Percentiles rank a stretch among this genome's conserved stretches.
phyloP scores from a whole-genome alignment of 2,888 invertebrate species.

The Synergus itoensis region DNA sequence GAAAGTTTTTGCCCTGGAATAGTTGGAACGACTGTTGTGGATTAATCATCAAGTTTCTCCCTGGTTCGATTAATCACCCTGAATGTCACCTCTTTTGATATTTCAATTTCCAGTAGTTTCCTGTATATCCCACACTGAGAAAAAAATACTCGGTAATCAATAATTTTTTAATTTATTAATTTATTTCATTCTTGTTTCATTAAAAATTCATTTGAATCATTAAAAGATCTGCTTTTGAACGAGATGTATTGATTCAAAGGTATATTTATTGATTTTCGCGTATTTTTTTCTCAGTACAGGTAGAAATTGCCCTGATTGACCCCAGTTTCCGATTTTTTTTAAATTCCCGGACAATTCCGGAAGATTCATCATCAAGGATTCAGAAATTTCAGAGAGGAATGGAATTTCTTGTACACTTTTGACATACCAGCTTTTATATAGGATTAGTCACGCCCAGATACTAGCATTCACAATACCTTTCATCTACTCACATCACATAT shows the following conservation, averaged over 20 bases:
- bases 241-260: too few relatives aligned
- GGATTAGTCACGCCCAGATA: constrained; percentile 7
- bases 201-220: too few relatives aligned
- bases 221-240: too few relatives aligned
- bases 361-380: background rate
- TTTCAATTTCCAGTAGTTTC: background rate
- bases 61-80: background rate
- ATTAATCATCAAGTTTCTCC: background rate
- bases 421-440: background rate
- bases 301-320: too few relatives aligned
- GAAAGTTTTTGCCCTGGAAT: background rate
- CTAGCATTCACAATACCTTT: constrained; percentile 24
- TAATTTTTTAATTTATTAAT: too few relatives aligned
- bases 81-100: background rate
- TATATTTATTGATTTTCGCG: too few relatives aligned
- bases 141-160: too few relatives aligned
- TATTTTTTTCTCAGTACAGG: too few relatives aligned
- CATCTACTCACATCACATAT: constrained; percentile 40
- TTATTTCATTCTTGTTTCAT: too few relatives aligned
- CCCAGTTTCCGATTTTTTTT: too few relatives aligned
- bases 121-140: background rate
- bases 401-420: background rate
- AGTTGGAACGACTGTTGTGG: background rate
- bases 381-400: background rate
- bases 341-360: too few relatives aligned